phyloP scores from a whole-genome alignment of 2,888 invertebrate species.

The Falcaria lacertinaria region DNA sequence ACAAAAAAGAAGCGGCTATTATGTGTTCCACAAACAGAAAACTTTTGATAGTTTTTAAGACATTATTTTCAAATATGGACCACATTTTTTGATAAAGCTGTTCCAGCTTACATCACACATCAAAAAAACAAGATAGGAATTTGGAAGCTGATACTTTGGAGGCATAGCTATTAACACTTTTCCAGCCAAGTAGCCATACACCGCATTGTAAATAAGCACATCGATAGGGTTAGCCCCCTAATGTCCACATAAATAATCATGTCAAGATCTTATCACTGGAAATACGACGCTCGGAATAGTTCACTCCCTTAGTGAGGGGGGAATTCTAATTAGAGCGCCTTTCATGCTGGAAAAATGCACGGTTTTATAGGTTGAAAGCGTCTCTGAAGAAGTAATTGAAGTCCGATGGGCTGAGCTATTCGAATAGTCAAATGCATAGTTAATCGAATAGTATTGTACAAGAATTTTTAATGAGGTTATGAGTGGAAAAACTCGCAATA shows the following conservation, averaged over 20 bases:
- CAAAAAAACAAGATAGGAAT: too few relatives aligned
- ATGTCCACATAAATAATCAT: constrained; percentile 75
- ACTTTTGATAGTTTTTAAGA: constrained; percentile 12
- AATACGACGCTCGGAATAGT: constrained; percentile 72
- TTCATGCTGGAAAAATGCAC: constrained; percentile 32
- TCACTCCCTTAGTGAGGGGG: constrained; percentile 32
- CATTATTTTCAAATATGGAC: too few relatives aligned
- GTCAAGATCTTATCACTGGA: constrained; percentile 73
- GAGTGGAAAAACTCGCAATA: too few relatives aligned
- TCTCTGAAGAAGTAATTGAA: background rate
- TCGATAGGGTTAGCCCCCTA: constrained; percentile 73
- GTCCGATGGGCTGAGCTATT: background rate
- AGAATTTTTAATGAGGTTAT: too few relatives aligned
- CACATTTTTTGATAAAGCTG: too few relatives aligned
- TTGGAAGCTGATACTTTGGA: too few relatives aligned
- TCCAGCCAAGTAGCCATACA: constrained; percentile 34
- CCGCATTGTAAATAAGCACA: constrained; percentile 67
- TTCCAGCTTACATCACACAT: too few relatives aligned
- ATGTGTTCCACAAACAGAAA: too few relatives aligned
- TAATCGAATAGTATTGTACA: too few relatives aligned
- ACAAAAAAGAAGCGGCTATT: too few relatives aligned
- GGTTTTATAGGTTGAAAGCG: constrained; percentile 10
- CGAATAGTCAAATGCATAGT: background rate
- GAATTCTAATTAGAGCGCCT: constrained; percentile 64
- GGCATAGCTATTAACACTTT: constrained; percentile 24